These are phyloP conservation scores for Crocidura indochinensis DNA, from an alignment of 2,797 vertebrate genomes.

Conservation along the genomic window DNA sequence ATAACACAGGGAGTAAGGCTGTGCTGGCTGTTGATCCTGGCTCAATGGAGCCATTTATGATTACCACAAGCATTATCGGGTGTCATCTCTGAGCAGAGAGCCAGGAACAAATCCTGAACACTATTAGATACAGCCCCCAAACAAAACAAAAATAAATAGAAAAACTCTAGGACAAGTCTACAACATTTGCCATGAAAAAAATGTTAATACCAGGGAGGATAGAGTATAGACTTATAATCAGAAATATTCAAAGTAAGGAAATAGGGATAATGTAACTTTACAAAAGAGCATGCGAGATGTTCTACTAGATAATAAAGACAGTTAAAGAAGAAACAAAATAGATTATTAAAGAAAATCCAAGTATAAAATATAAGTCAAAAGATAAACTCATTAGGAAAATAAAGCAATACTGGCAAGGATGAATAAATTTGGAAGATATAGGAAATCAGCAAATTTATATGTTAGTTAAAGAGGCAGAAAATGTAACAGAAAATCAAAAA, in stretches of 20 bases:
- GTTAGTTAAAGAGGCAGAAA: neutral
- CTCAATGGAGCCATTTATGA: too few species aligned
- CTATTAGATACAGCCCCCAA: too few species aligned
- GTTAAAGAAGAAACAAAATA: neutral
- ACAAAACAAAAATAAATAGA: too few species aligned
- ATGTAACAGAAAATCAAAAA: neutral
- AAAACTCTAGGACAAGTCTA: neutral
- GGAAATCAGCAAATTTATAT: neutral
- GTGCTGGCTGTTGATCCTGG: too few species aligned
- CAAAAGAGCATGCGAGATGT: neutral
- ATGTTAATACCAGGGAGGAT: neutral
- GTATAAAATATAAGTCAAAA: neutral
- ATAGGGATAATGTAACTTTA: neutral
- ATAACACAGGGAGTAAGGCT: too few species aligned
- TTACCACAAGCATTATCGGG: too few species aligned
- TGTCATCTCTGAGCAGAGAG: too few species aligned
- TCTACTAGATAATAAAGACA: too few species aligned
- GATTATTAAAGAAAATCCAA: neutral
- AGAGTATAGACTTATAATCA: neutral
- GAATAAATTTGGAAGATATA: neutral
- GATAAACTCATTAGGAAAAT: neutral
- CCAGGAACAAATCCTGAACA: too few species aligned
- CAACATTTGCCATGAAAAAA: neutral
- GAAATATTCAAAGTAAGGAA: neutral
- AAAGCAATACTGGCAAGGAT: neutral